Percentiles rank a stretch among this genome's conserved stretches.
Conservation (phyloP, 2,797 vertebrate species). For the Anguilla anguilla region DNA sequence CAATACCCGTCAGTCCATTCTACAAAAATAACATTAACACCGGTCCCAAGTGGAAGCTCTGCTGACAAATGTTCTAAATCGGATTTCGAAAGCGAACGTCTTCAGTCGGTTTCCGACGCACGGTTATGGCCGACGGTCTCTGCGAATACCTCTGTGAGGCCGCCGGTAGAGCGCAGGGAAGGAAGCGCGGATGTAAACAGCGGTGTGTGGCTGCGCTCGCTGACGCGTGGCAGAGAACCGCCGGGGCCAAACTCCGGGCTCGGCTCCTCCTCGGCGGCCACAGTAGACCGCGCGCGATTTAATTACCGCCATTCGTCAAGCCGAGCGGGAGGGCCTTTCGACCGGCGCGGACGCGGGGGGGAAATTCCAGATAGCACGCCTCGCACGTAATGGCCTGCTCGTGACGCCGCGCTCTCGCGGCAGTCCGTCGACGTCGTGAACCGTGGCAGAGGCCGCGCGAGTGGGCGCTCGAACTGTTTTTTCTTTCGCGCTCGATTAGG, state of each 20-base stretch:
- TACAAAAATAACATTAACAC: neutral
- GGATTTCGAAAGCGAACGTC: neutral
- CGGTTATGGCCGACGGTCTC: neutral
- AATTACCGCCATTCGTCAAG: constrained; percentile 45
- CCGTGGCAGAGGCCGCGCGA: neutral
- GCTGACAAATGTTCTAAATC: neutral
- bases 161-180: neutral
- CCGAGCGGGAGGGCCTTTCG: constrained; percentile 18
- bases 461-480: neutral
- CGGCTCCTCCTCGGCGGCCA: neutral
- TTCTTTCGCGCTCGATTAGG: neutral
- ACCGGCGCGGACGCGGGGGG: constrained; percentile 25
- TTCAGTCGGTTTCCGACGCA: neutral
- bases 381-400: constrained; percentile 10
- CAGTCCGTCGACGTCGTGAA: neutral
- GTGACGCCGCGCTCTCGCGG: neutral
- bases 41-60: neutral
- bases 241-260: too few relatives aligned
- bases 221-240: neutral
- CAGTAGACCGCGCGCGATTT: constrained; percentile 25
- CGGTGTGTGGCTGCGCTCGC: neutral
- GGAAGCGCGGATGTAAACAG: neutral
- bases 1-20: neutral
- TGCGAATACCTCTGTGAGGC: neutral
- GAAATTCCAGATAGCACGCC: constrained; percentile 17